Base-by-base conservation (phyloP, 2,113 vertebrate genomes). In the Marmota flaviventris region DNA sequence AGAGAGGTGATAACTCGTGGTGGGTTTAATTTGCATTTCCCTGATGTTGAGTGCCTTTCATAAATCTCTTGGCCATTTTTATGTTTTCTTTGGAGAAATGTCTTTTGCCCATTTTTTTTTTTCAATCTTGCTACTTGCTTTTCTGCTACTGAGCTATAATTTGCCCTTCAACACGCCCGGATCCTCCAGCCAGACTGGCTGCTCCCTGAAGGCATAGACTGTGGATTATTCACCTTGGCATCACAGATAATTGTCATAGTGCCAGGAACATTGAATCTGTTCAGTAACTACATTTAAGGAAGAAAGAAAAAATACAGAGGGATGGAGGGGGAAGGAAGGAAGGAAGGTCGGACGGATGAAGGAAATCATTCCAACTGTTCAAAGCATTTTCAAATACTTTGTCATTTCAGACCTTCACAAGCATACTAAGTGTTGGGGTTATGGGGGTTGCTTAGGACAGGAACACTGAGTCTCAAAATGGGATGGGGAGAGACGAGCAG, bases 371-470 rank as follows among this genome's bases (percentile, higher is more conserved):
- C 13, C 58, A 93, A 32, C 17, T 53, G 6, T 70, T 89, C 17
- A 95, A 89, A 51, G 24, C n/a, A 9, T 78, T 96, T 92, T 93
- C 18, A 85, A 88, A 84, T 37, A 65, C 25, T 13, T 85, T 93
- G 45, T 1, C 45, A 12, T 39, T 53, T 85, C 53, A 72, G 73
- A 93, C 6, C 25, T 84, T 95, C 42, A 27, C 11, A 25, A 78
- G 77, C 9, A 89, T 8, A n/a, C 32, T 82, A 53, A 32, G 29
- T 72, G 34, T 83, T 77, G 24, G 61, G n/a, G 45, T 45, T 45
- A 8, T 53, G 42, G 39, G 69, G n/a, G 53, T 39, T 82, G 24
- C 53, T 42, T 56, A 42, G 32, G 20, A 34, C 76, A 42, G 79
- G 18, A 72, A 58, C 75, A 37, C 37, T 8, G 34, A 22, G 27